A percentile compares a stretch with the other conserved stretches of the same genome.
These are phyloP conservation scores for Crotalus tigris DNA, from an alignment of 2,113 vertebrate species.

Conservation along the genomic window DNA sequence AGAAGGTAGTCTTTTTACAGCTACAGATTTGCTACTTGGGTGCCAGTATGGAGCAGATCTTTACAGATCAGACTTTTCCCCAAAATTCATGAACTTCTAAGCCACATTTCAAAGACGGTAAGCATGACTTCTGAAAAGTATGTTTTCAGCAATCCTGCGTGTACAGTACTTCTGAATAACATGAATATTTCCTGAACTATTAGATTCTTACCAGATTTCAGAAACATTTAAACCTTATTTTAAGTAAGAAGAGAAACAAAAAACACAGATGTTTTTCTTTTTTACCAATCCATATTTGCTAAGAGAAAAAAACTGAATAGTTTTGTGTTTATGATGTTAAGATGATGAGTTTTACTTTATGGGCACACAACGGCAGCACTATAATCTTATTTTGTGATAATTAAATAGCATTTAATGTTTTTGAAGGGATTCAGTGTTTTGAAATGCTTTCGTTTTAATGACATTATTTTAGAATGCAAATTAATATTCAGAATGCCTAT, in stretches of 20 bases:
- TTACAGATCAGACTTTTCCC: background rate
- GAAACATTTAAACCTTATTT: background rate
- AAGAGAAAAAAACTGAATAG: background rate
- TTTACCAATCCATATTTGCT: background rate
- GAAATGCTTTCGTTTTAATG: background rate
- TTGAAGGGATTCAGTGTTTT: background rate
- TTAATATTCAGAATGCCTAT: background rate
- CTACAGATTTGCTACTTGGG: background rate
- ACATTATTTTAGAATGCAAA: background rate
- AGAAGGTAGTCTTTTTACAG: background rate
- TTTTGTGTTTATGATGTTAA: background rate
- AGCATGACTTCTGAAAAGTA: conserved; percentile 39
- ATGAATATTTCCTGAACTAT: background rate
- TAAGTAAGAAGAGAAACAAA: background rate
- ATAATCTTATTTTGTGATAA: background rate
- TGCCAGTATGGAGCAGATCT: background rate
- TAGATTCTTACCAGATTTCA: background rate
- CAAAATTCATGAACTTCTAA: background rate
- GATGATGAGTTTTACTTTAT: background rate
- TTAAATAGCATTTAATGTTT: background rate
- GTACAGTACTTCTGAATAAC: background rate
- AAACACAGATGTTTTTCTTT: background rate
- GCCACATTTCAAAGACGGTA: conserved; percentile 39
- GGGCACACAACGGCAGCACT: background rate
- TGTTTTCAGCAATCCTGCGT: background rate